phyloP scores from a whole-genome alignment of 1,140 invertebrate genomes.

The Agrypnia vestita region DNA sequence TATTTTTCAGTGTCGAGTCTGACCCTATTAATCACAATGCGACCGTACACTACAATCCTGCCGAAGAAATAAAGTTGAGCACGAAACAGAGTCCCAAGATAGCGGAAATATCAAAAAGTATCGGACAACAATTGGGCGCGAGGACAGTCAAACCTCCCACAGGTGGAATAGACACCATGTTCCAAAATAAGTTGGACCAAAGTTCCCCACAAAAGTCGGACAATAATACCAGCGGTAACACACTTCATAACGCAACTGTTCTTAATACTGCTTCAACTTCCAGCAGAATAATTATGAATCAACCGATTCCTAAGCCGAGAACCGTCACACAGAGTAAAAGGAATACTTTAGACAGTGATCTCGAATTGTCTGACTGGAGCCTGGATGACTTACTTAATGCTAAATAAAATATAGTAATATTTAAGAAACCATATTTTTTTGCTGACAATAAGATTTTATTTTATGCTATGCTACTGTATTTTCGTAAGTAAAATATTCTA shows the following conservation, averaged over 20 bases:
- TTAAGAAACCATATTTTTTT: no score
- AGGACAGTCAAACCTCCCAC: slow-evolving; percentile 65
- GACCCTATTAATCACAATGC: slow-evolving; percentile 41
- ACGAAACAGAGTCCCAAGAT: slow-evolving; percentile 66
- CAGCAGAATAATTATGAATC: slow-evolving; percentile 54
- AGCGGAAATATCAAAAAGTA: slow-evolving; percentile 67
- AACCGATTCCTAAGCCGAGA: slow-evolving; percentile 64
- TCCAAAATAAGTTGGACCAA: slow-evolving; percentile 48
- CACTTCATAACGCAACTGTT: slow-evolving; percentile 68
- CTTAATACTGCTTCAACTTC: slow-evolving; percentile 26
- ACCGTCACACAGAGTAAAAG: slow-evolving; percentile 57
- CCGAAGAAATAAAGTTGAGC: slow-evolving; percentile 51
- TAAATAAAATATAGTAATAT: slow-evolving; percentile 29
- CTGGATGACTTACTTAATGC: slow-evolving; percentile 64
- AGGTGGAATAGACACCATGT: slow-evolving; percentile 67
- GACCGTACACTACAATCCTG: slow-evolving; percentile 19
- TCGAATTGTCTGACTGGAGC: slow-evolving; percentile 70
- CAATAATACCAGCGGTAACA: slow-evolving; percentile 64
- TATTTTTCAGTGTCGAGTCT: slow-evolving; percentile 62
- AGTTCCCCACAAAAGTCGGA: slow-evolving; percentile 11
- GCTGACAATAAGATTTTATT: no score
- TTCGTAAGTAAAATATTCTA: no score
- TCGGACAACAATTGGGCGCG: slow-evolving; percentile 67
- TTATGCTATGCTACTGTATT: no score
- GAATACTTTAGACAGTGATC: slow-evolving; percentile 67